phyloP scores from a whole-genome alignment of 2,797 vertebrate species.

The Knipowitschia caucasica region DNA sequence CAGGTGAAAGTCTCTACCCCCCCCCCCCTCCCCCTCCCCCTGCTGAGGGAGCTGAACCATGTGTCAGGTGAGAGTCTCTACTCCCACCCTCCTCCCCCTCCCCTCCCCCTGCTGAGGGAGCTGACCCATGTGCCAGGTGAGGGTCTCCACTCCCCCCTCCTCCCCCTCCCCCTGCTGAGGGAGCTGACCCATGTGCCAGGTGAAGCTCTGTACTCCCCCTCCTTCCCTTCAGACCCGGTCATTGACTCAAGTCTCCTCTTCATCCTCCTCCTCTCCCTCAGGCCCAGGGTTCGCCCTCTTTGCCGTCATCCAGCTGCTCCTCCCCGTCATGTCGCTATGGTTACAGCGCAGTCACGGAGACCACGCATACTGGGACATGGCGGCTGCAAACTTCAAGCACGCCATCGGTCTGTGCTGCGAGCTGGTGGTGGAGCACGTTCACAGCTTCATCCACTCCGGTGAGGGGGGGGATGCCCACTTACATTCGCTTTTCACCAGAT shows the following conservation, averaged over 20 bases:
- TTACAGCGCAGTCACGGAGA: conserved; percentile 91
- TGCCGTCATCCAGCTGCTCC: conserved; percentile 91
- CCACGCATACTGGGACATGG: conserved; percentile 93
- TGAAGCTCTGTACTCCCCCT: not conserved
- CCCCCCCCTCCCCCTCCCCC: too few species aligned
- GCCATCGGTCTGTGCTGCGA: conserved; percentile 96
- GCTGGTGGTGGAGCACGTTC: conserved; percentile 94
- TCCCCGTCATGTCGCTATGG: conserved; percentile 96
- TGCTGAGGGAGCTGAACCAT: conserved; percentile 67
- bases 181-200: not conserved
- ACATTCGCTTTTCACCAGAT: too few species aligned
- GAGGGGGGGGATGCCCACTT: too few species aligned
- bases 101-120: too few species aligned
- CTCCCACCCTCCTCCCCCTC: too few species aligned
- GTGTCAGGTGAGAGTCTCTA: not conserved
- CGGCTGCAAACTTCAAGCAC: conserved; percentile 95
- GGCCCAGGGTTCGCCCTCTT: conserved; percentile 95
- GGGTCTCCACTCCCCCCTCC: not conserved
- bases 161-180: not conserved
- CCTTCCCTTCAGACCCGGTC: too few species aligned
- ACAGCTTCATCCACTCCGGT: conserved; percentile 95
- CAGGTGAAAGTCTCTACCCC: too few species aligned
- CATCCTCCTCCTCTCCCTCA: conserved; percentile 41
- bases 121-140: not conserved
- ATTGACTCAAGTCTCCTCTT: not conserved